phyloP scores from a whole-genome alignment of 2,113 vertebrate species.

The Notarius lentiginosus region DNA sequence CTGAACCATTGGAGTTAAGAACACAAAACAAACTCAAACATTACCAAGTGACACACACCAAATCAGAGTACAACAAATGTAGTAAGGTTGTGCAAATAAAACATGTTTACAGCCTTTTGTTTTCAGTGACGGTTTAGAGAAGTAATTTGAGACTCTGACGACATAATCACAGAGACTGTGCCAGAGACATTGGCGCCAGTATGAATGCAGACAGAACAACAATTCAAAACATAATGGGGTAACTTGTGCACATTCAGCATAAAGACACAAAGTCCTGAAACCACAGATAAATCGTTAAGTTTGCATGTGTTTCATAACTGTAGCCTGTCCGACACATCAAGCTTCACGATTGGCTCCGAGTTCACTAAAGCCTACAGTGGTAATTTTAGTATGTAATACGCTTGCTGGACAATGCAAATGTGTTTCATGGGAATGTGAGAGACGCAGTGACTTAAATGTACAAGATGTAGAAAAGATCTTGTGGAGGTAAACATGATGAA shows the following conservation, averaged over 20 bases:
- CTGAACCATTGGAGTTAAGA: slow-evolving; percentile 55
- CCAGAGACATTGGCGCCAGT: neutral
- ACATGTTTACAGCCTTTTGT: neutral
- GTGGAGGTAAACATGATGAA: slow-evolving; percentile 32
- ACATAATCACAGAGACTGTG: slow-evolving; percentile 15
- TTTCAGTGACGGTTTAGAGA: neutral
- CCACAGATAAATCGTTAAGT: neutral
- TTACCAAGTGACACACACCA: neutral
- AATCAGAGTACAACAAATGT: neutral
- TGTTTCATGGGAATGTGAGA: neutral
- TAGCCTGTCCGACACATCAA: neutral
- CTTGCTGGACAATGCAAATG: neutral
- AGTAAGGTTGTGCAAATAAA: neutral
- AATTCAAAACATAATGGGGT: neutral
- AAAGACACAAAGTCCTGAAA: neutral
- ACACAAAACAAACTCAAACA: neutral
- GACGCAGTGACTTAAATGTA: neutral
- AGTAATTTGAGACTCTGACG: slow-evolving; percentile 16
- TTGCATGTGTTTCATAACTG: neutral
- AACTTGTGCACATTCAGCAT: neutral
- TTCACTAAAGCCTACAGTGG: neutral
- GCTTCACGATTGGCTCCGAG: neutral
- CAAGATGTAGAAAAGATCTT: neutral
- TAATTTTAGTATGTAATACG: neutral
- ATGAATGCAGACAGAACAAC: neutral